These are phyloP conservation scores for Rhagoletis zephyria DNA, from an alignment of 1,140 invertebrate species.

Conservation along the genomic window DNA sequence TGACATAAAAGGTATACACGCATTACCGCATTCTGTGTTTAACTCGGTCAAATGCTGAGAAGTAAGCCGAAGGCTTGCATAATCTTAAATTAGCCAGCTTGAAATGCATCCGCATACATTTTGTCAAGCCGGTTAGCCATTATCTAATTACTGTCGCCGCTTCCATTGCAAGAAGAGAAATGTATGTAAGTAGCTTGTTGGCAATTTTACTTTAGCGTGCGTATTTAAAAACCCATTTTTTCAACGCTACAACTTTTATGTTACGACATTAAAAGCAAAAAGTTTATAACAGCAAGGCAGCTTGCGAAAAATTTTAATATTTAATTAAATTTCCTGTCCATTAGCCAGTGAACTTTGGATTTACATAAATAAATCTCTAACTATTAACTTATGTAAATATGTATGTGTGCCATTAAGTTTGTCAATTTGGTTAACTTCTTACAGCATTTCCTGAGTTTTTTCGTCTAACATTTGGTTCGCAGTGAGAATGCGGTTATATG, in stretches of 20 bases:
- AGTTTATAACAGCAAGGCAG: background rate
- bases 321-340: background rate
- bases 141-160: background rate
- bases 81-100: conserved; percentile 1
- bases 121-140: background rate
- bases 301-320: background rate
- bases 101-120: background rate
- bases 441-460: too few species aligned
- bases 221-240: background rate
- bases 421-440: too few species aligned
- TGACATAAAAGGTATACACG: background rate
- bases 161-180: background rate
- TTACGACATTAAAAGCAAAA: background rate
- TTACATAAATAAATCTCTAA: background rate
- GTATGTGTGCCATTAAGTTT: too few species aligned
- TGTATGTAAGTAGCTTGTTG: background rate
- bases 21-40: background rate
- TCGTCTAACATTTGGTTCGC: too few species aligned
- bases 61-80: background rate
- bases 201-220: background rate
- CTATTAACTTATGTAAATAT: background rate
- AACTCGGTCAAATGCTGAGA: conserved; percentile 8
- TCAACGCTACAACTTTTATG: background rate
- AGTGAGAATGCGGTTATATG: too few species aligned
- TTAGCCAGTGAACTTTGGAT: background rate